phyloP scores from a whole-genome alignment of 2,888 invertebrate genomes.

The Eupithecia centaureata region DNA sequence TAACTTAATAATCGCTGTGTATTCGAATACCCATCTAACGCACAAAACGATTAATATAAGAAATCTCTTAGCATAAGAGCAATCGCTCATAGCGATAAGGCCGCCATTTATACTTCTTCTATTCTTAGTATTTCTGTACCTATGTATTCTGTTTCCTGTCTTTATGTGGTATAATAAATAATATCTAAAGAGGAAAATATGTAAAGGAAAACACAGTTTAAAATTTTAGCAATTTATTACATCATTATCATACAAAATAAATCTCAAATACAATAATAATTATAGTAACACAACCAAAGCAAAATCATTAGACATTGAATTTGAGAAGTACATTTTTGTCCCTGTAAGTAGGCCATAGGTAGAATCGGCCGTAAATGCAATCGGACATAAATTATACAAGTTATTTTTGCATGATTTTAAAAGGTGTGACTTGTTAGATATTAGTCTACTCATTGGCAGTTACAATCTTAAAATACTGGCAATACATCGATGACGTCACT shows the following conservation, averaged over 20 bases:
- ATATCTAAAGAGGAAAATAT: too few relatives aligned
- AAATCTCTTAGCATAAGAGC: too few relatives aligned
- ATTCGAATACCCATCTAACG: too few relatives aligned
- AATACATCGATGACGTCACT: slow-evolving; percentile 47
- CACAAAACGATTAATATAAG: too few relatives aligned
- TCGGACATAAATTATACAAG: slow-evolving; percentile 54
- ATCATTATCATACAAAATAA: slow-evolving; percentile 83
- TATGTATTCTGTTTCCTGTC: too few relatives aligned
- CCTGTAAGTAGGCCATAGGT: slow-evolving; percentile 57
- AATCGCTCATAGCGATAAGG: too few relatives aligned
- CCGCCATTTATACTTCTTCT: too few relatives aligned
- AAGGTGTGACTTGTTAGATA: slow-evolving; percentile 67
- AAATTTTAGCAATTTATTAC: slow-evolving; percentile 80
- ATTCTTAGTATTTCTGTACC: too few relatives aligned
- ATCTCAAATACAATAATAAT: slow-evolving; percentile 82
- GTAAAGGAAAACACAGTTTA: slow-evolving; percentile 7
- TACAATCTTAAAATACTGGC: slow-evolving; percentile 63
- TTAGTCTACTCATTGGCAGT: slow-evolving; percentile 74
- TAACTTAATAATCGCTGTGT: too few relatives aligned
- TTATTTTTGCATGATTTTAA: slow-evolving; percentile 56
- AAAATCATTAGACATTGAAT: slow-evolving; percentile 80
- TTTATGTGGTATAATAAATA: too few relatives aligned
- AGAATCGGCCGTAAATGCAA: slow-evolving; percentile 74
- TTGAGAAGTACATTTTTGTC: slow-evolving; percentile 70
- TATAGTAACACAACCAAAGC: slow-evolving; percentile 84